These are phyloP conservation scores for Agrochola lychnidis DNA, from an alignment of 2,888 invertebrate genomes.

Conservation along the genomic window DNA sequence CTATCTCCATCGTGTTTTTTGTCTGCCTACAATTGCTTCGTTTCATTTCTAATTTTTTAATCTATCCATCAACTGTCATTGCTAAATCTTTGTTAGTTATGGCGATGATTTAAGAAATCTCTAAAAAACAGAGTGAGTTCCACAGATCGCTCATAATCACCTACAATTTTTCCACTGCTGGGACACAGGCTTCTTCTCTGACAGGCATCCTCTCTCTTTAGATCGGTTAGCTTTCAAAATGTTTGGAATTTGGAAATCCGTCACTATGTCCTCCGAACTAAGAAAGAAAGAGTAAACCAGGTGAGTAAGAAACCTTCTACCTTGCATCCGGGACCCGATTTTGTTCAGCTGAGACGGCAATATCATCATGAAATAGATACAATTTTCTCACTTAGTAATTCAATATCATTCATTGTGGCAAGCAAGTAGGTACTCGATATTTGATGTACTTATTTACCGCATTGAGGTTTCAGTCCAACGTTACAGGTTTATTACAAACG, in stretches of 20 bases:
- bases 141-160: neutral
- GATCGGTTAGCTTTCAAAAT: neutral
- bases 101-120: neutral
- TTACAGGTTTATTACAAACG: conserved; percentile 21
- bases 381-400: neutral
- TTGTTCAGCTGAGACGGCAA: too few species aligned
- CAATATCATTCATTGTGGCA: neutral
- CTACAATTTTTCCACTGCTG: too few species aligned
- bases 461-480: conserved; percentile 23
- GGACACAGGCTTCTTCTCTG: too few species aligned
- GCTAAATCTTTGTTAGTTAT: neutral
- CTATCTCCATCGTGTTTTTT: neutral
- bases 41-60: neutral
- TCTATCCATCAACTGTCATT: neutral
- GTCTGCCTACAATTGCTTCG: neutral
- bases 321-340: neutral
- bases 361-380: neutral
- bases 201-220: too few species aligned
- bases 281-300: neutral
- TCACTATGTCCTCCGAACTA: neutral
- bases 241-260: neutral
- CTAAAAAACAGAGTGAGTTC: neutral
- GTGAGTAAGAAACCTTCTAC: neutral
- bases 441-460: neutral
- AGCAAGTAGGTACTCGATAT: conserved; percentile 9